Evolutionary conservation across 2,797 vertebrate genomes (phyloP), one percentile per base, ranked within the genome.

Genomic region (Peromyscus eremicus): DNA sequence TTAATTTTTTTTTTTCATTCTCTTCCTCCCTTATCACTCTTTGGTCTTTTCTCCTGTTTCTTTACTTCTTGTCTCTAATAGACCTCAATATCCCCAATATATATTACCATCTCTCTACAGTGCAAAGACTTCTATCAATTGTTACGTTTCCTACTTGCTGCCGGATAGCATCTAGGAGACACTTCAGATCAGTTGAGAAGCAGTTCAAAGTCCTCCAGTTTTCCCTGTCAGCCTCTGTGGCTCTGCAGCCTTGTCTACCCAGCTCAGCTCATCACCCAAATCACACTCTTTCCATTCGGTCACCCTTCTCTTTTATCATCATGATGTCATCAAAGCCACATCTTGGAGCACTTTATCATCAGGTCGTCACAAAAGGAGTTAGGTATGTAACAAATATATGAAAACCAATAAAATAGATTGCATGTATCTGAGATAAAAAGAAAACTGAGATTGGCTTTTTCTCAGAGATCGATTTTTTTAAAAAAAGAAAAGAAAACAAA

Each of bases 321-420:
- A 46, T 57, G 27, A 57, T 2, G 52, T 37, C 25, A 62, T 27
- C 25, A 16, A 66, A 71, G 34, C 7, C 21, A 5, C 2, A 9
- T 40, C 89, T 66, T n/a, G 85, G 62, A 68, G 12, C 49, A 17
- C 70, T 79, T 52, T 89, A 68, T 34, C 9, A 43, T 62, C 21
- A 81, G 34, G 90, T 89, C 19, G 73, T 95, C 27, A 49, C 13
- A 64, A 19, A 10, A 70, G 0, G 0, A 27, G n/a, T 55, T 49
- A 92, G 27, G 34, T 49, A 86, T 40, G 82, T 85, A 62, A 62
- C 60, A 62, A 86, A n/a, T 29, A 66, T 46, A 34, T 70, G 64
- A 95, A 83, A 95, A 70, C 27, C 55, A 57, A 12, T 77, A 64
- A 77, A 88, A 94, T 32, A 92, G 79, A 96, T 34, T 12, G 2